Base-by-base conservation (phyloP, 1,140 invertebrate genomes). In the Aricia agestis region DNA sequence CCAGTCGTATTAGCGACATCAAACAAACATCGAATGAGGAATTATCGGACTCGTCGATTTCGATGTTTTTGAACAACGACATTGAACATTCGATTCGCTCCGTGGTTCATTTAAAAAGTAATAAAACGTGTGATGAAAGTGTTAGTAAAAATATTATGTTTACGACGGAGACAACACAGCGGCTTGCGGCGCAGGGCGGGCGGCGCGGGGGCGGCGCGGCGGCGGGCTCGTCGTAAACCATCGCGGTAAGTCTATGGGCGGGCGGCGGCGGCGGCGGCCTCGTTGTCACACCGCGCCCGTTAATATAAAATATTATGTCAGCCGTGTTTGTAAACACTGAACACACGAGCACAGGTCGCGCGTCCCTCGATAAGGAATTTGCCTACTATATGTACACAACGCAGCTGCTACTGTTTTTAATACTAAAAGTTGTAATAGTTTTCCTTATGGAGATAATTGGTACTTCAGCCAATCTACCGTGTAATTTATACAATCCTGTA, bases 101-200 rank as follows among this genome's bases (percentile, higher is more conserved):
- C 45, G 45, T 52, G 7, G 45, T 52, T 52, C 45, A 52, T 52
- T 52, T 52, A 52, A 52, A 52, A 52, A 52, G 45, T 52, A 13
- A 52, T 52, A 52, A 52, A 52, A 52, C 9, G 9, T 13, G 6
- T 6, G 36, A 52, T 15, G 45, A 52, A 52, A 52, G 45, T 52
- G 45, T 52, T 52, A 52, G 13, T 52, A 36, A 52, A 52, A 52
- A 52, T 52, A 52, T 52, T 52, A 52, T 52, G 45, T 52, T 52
- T 52, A 52, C 13, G 45, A 52, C 45, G 45, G 45, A 5, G 45
- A 10, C 45, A 13, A 52, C 45, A 52, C 45, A 42, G 11, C n/a
- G 25, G 25, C 25, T 2, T 1, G 45, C 10, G 45, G 13, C 25
- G 11, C 6, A 45, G 42, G 42, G 45, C 9, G 45, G 36, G 36